Percentiles rank a stretch among this genome's conserved stretches.
Conservation (phyloP, 2,888 invertebrate species). For the Odiellus spinosus region DNA sequence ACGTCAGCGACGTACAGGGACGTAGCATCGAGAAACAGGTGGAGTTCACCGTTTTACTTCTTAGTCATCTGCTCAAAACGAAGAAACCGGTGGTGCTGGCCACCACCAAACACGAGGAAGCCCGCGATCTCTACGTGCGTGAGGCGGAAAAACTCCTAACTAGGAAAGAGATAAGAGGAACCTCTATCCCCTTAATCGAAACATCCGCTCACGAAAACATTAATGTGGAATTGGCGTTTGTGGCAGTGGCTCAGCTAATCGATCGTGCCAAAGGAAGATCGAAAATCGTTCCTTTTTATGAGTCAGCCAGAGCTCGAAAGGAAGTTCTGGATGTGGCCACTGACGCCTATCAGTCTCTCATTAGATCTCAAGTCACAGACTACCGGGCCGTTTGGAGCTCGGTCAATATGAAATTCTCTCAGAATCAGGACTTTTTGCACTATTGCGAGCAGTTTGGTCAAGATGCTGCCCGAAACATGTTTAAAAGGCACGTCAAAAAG, state of each 20-base stretch:
- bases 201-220: slow-evolving; percentile 91
- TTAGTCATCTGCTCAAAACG: slow-evolving; percentile 70
- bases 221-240: slow-evolving; percentile 72
- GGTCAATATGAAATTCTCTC: slow-evolving; percentile 65
- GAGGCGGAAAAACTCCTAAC: slow-evolving; percentile 77
- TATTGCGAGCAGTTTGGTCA: slow-evolving; percentile 75
- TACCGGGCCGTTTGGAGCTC: slow-evolving; percentile 70
- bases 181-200: slow-evolving; percentile 69
- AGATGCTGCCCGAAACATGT: slow-evolving; percentile 60
- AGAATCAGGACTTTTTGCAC: slow-evolving; percentile 73
- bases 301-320: slow-evolving; percentile 68
- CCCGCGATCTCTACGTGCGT: slow-evolving; percentile 64
- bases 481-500: slow-evolving; percentile 59
- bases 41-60: slow-evolving; percentile 56
- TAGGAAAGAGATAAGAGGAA: slow-evolving; percentile 69
- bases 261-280: slow-evolving; percentile 66
- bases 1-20: slow-evolving; percentile 85
- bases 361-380: slow-evolving; percentile 49
- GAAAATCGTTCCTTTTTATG: slow-evolving; percentile 47
- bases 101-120: slow-evolving; percentile 90
- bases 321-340: slow-evolving; percentile 78
- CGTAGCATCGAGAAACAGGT: slow-evolving; percentile 78
- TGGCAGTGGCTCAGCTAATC: slow-evolving; percentile 75
- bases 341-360: slow-evolving; percentile 73
- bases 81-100: slow-evolving; percentile 90